phyloP scores from a whole-genome alignment of 2,113 vertebrate genomes.

The Carassius carassius region DNA sequence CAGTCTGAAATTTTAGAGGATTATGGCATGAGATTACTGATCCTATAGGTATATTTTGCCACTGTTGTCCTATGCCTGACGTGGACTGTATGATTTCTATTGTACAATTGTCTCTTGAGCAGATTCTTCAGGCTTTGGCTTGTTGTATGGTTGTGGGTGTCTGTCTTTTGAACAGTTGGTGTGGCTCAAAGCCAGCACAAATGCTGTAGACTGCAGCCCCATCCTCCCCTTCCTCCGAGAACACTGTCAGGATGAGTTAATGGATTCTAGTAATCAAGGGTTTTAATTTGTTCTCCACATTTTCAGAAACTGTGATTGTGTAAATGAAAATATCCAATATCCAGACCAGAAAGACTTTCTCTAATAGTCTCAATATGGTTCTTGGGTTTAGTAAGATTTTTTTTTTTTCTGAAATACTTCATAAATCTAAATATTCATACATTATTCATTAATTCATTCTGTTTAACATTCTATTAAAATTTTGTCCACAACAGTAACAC shows the following conservation, averaged over 20 bases:
- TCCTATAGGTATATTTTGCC: conserved; percentile 16
- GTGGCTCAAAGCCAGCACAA: conserved; percentile 51
- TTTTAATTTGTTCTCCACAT: neutral
- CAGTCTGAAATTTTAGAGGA: neutral
- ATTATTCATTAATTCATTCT: too few relatives aligned
- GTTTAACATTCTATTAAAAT: too few relatives aligned
- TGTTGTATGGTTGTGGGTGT: conserved; percentile 47
- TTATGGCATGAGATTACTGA: conserved; percentile 21
- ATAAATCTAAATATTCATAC: too few relatives aligned
- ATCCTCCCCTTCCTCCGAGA: conserved; percentile 33
- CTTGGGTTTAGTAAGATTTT: too few relatives aligned
- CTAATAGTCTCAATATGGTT: too few relatives aligned
- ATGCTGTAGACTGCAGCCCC: conserved; percentile 32
- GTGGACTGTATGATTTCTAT: neutral
- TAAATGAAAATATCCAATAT: neutral
- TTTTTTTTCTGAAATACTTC: too few relatives aligned
- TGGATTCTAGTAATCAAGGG: conserved; percentile 35
- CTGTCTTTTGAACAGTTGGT: conserved; percentile 50
- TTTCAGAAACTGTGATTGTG: conserved; percentile 7
- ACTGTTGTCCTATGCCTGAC: conserved; percentile 31
- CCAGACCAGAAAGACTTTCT: too few relatives aligned
- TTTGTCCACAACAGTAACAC: too few relatives aligned
- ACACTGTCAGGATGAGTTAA: conserved; percentile 29
- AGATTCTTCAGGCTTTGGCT: conserved; percentile 46
- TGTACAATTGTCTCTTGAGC: conserved; percentile 26